These are phyloP conservation scores for Bothrops jararaca DNA, from an alignment of 2,113 vertebrate genomes.

Conservation along the genomic window DNA sequence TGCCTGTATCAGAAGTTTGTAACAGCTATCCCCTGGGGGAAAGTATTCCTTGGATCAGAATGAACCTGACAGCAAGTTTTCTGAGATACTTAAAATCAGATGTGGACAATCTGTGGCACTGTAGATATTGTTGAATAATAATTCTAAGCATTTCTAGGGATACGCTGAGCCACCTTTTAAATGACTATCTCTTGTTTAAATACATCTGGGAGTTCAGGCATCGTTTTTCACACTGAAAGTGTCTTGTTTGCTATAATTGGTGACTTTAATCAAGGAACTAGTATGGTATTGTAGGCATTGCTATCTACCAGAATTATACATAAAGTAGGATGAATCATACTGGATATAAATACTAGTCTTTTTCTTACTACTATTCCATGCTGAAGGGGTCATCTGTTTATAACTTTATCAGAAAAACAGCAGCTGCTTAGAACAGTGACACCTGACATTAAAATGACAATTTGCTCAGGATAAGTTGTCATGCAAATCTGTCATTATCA, in stretches of 20 bases:
- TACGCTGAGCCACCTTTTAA: background rate
- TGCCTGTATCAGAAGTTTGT: too few relatives aligned
- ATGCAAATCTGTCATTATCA: background rate
- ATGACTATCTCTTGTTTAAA: background rate
- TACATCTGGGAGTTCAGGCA: background rate
- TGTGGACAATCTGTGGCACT: background rate
- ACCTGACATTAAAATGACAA: background rate
- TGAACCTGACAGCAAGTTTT: background rate
- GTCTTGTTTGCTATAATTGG: background rate
- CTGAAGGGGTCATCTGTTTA: background rate
- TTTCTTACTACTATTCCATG: background rate
- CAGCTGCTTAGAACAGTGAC: background rate
- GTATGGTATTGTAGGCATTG: background rate
- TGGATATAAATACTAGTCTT: background rate
- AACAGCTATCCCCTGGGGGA: too few relatives aligned
- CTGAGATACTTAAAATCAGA: background rate
- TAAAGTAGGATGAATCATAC: background rate
- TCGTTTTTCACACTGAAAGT: background rate
- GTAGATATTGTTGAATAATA: background rate
- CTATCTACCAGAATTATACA: background rate
- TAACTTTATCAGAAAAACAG: background rate
- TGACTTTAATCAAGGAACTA: background rate
- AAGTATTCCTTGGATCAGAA: too few relatives aligned
- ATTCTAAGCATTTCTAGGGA: background rate
- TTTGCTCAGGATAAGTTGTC: background rate